A percentile compares a stretch with the other conserved stretches of the same genome.
Evolutionary conservation across 2,113 vertebrate species (phyloP).

Genomic region (Phycodurus eques): DNA sequence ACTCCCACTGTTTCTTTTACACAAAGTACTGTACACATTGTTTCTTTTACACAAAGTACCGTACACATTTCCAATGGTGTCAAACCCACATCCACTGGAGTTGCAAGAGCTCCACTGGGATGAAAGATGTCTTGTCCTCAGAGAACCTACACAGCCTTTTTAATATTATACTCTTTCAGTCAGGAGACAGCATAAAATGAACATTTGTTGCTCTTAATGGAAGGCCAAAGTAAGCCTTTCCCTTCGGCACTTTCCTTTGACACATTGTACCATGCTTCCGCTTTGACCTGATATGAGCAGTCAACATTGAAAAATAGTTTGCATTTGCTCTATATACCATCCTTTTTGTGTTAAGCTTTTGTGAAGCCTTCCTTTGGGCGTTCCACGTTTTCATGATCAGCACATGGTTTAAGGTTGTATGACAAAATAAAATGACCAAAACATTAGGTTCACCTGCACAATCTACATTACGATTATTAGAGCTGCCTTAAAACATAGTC

Average conservation of each 20-base stretch:
- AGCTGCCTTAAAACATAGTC: background rate
- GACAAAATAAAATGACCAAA: background rate
- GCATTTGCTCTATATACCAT: conserved; percentile 26
- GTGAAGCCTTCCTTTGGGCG: conserved; percentile 11
- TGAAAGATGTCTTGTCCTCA: conserved; percentile 41
- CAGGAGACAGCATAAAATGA: conserved; percentile 20
- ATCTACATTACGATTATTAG: background rate
- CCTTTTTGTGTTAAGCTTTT: conserved; percentile 20
- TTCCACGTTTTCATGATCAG: conserved; percentile 13
- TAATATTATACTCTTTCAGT: conserved; percentile 15
- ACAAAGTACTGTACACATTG: background rate
- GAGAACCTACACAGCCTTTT: conserved; percentile 34
- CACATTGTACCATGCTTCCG: conserved; percentile 25
- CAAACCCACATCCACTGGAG: conserved; percentile 25
- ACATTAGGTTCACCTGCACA: too few species aligned
- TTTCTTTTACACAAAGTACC: background rate
- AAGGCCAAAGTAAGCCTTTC: conserved; percentile 41
- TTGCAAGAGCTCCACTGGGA: conserved; percentile 40
- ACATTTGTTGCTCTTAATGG: conserved; percentile 27
- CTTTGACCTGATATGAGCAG: conserved; percentile 54
- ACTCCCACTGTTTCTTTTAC: background rate
- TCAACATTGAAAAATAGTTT: conserved; percentile 48
- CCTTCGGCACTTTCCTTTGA: conserved; percentile 46
- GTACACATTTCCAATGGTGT: conserved; percentile 25
- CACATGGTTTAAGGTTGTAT: background rate